A percentile compares a stretch with the other conserved stretches of the same genome.
phyloP scores from a whole-genome alignment of 2,888 invertebrate species.

The Drosophila dives region DNA sequence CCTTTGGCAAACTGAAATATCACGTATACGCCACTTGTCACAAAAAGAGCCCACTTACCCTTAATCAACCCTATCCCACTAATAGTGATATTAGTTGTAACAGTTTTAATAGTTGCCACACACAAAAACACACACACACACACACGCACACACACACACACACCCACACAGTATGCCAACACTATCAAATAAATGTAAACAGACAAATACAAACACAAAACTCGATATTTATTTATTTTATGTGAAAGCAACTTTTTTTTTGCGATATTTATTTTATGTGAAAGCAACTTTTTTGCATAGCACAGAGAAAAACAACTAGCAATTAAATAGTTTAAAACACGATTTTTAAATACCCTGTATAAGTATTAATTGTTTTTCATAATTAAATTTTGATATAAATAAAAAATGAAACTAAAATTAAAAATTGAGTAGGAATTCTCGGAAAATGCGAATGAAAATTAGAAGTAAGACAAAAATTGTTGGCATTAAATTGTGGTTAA shows the following conservation, averaged over 20 bases:
- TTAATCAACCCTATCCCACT: neutral
- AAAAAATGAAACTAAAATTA: neutral
- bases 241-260: slow-evolving; percentile 27
- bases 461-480: neutral
- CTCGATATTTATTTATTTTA: slow-evolving; percentile 14
- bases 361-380: too few species aligned
- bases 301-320: slow-evolving; percentile 24
- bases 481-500: too few species aligned
- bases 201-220: slow-evolving; percentile 12
- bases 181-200: slow-evolving; percentile 18
- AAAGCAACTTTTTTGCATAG: slow-evolving; percentile 34
- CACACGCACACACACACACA: neutral
- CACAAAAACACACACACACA: neutral
- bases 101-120: slow-evolving; percentile 15
- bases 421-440: neutral
- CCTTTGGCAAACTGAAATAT: slow-evolving; percentile 47
- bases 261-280: slow-evolving; percentile 13
- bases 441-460: neutral
- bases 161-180: neutral
- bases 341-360: neutral
- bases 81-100: slow-evolving; percentile 26
- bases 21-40: slow-evolving; percentile 52
- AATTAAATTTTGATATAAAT: too few species aligned
- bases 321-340: neutral
- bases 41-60: slow-evolving; percentile 3